Evolutionary conservation across 2,113 vertebrate species (phyloP).

Genomic region (Hippocampus barbouri): DNA sequence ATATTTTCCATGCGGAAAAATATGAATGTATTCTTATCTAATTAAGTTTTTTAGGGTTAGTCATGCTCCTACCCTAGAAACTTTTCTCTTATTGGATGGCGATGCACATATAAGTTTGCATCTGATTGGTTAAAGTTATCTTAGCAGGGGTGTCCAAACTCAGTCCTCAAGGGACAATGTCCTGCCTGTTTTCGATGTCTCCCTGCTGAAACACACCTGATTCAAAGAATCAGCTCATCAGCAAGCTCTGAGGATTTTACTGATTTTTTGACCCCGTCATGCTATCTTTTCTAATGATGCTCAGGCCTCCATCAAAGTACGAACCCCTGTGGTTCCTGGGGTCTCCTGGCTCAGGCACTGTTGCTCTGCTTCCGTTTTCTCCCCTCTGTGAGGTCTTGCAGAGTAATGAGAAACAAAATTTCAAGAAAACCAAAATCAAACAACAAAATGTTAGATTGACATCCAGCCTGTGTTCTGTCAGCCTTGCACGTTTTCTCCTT

Average conservation of each 20-base stretch:
- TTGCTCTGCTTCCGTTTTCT: conserved; percentile 49
- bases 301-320: conserved; percentile 72
- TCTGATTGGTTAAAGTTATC: too few species aligned
- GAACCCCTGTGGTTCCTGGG: conserved; percentile 64
- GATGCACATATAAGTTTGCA: too few species aligned
- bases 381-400: conserved; percentile 51
- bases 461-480: conserved; percentile 61
- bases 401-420: conserved; percentile 69
- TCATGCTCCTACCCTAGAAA: too few species aligned
- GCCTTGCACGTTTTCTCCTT: conserved; percentile 51
- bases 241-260: not conserved
- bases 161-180: too few species aligned
- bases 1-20: too few species aligned
- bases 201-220: too few species aligned
- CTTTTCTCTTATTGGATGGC: too few species aligned
- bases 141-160: too few species aligned
- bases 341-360: conserved; percentile 63
- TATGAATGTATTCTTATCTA: too few species aligned
- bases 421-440: conserved; percentile 63
- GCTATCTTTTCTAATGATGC: conserved; percentile 74
- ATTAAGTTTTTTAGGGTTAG: too few species aligned
- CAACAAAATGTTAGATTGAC: conserved; percentile 62
- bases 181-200: too few species aligned
- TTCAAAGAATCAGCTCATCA: too few species aligned
- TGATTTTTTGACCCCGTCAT: conserved; percentile 60